phyloP scores from a whole-genome alignment of 2,797 vertebrate species.

The Sebastes oblongus region DNA sequence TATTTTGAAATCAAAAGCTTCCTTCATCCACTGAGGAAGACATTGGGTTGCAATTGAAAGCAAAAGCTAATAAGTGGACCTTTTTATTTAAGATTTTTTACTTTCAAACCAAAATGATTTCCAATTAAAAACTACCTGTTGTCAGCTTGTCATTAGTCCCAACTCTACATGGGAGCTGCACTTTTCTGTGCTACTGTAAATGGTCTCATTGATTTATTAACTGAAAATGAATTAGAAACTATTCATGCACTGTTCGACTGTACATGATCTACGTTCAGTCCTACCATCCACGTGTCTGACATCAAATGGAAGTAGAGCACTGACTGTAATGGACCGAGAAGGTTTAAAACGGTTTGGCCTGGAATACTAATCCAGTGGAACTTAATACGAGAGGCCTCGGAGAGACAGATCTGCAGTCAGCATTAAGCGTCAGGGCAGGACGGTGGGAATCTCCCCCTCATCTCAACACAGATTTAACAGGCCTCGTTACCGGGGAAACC shows the following conservation, averaged over 20 bases:
- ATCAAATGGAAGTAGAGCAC: conserved; percentile 18
- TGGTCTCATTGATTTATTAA: neutral
- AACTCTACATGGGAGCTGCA: neutral
- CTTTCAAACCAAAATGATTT: neutral
- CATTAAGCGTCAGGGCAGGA: conserved; percentile 42
- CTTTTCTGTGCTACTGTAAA: neutral
- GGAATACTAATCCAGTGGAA: conserved; percentile 58
- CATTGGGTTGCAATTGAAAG: neutral
- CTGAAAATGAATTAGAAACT: neutral
- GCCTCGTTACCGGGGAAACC: conserved; percentile 68
- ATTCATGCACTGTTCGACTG: neutral
- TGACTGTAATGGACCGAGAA: conserved; percentile 17
- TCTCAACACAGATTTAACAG: conserved; percentile 61
- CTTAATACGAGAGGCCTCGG: conserved; percentile 42
- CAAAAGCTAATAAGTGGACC: neutral
- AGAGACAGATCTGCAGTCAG: conserved; percentile 54
- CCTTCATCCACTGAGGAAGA: too few species aligned
- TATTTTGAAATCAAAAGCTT: too few species aligned
- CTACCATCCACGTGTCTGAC: neutral
- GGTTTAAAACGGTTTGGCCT: conserved; percentile 11
- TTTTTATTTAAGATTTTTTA: neutral
- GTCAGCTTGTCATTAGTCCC: neutral
- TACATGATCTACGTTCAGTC: neutral
- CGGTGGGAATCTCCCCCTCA: conserved; percentile 72
- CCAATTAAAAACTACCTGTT: neutral